Evolutionary conservation across 1,140 invertebrate genomes (phyloP), one percentile per base, ranked within the genome.

Genomic region (Batillaria attramentaria): DNA sequence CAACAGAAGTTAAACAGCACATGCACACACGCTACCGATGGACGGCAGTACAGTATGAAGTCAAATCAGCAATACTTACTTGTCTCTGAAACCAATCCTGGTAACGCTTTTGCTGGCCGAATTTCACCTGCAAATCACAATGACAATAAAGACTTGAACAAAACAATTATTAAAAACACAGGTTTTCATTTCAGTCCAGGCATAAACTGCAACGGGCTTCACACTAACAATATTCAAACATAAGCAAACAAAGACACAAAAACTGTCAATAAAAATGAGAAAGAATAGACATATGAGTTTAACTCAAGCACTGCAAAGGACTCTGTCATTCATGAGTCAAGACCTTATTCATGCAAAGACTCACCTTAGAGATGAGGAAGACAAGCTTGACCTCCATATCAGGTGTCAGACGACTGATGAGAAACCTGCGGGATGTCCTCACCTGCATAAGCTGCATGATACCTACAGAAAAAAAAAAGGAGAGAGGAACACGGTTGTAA

Each of bases 21-120:
- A n/a, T n/a, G n/a, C n/a, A n/a, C n/a, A n/a, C n/a, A n/a, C n/a
- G n/a, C n/a, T n/a, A n/a, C n/a, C n/a, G n/a, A n/a, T n/a, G n/a
- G n/a, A n/a, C n/a, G n/a, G n/a, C n/a, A n/a, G n/a, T n/a, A n/a
- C n/a, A n/a, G n/a, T n/a, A n/a, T n/a, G n/a, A n/a, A n/a, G n/a
- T n/a, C n/a, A n/a, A n/a, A n/a, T n/a, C n/a, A n/a, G n/a, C n/a
- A n/a, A n/a, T n/a, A n/a, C 79, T 84, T 87, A 94, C 93, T 92
- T 94, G 93, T 86, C 96, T 93, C 91, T 99, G 97, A 93, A 99
- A 99, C 98, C 98, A 99, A 89, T 99, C 98, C 91, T 99, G 98
- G 90, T 99, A 99, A 76, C 97, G 94, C 92, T 99, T 99, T 86
- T 99, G 97, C 88, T 97, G 95, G n/a, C 97, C 97, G 92, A 99